Evolutionary conservation across 1,140 invertebrate genomes (phyloP).

Genomic region (Lysiphlebus fabarum): DNA sequence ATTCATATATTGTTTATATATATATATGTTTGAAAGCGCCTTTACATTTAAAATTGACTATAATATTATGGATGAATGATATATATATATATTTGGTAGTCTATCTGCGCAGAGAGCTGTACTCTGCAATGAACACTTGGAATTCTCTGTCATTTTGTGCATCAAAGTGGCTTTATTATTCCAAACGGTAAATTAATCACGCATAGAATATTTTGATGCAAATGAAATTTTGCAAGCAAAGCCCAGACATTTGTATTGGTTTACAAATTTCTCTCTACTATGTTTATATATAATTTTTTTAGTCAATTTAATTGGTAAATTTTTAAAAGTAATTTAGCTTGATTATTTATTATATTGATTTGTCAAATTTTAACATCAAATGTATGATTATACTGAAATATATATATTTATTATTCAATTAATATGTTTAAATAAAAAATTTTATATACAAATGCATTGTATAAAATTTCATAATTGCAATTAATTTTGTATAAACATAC

Average conservation of each 20-base stretch:
- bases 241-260: conserved; percentile 13
- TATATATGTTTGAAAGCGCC: too few relatives aligned
- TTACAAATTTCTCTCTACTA: neutral
- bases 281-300: too few relatives aligned
- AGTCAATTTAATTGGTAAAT: too few relatives aligned
- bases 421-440: too few relatives aligned
- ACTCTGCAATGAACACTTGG: neutral
- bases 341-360: neutral
- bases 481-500: too few relatives aligned
- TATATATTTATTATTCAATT: too few relatives aligned
- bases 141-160: conserved; percentile 14
- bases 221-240: conserved; percentile 13
- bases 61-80: neutral
- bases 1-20: neutral
- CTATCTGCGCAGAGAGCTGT: neutral
- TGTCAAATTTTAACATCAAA: too few relatives aligned
- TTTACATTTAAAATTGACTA: too few relatives aligned
- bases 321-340: neutral
- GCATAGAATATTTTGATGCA: neutral
- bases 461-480: too few relatives aligned
- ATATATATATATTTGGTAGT: neutral
- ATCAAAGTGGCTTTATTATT: conserved; percentile 19
- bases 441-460: too few relatives aligned
- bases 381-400: too few relatives aligned
- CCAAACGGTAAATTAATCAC: conserved; percentile 16